These are phyloP conservation scores for Aphidius gifuensis DNA, from an alignment of 1,140 invertebrate species.

Conservation along the genomic window DNA sequence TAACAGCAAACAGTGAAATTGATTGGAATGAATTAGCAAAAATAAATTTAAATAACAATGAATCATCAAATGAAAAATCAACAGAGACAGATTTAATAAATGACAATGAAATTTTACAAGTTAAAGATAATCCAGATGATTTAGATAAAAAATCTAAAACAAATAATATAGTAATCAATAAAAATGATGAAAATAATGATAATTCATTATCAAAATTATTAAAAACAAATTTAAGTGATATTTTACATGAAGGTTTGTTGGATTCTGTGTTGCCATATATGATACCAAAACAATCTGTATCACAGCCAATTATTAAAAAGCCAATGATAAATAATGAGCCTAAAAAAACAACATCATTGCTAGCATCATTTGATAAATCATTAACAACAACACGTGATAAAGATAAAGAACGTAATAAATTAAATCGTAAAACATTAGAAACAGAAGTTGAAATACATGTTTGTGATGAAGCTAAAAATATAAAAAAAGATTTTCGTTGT, in stretches of 20 bases:
- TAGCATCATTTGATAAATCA: conserved; percentile 28
- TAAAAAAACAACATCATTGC: conserved; percentile 51
- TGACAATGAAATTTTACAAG: conserved; percentile 1
- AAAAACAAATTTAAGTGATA: conserved; percentile 59
- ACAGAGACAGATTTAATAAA: conserved; percentile 14
- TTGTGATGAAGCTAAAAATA: conserved; percentile 81
- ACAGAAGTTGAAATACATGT: conserved; percentile 82
- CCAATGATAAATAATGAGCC: conserved; percentile 42
- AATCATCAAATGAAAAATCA: conserved; percentile 26
- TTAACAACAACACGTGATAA: conserved; percentile 30
- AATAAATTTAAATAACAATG: conserved; percentile 41
- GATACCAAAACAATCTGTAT: conserved; percentile 51
- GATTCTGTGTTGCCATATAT: conserved; percentile 75
- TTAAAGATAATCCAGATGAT: background rate
- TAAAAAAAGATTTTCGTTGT: conserved; percentile 85
- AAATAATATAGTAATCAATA: background rate
- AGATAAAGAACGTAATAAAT: conserved; percentile 42
- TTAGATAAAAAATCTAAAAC: conserved; percentile 20
- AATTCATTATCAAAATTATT: conserved; percentile 40
- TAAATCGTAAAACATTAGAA: conserved; percentile 38
- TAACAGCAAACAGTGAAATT: conserved; percentile 57
- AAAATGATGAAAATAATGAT: conserved; percentile 25
- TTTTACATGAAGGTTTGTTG: conserved; percentile 73
- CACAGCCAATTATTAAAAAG: conserved; percentile 60
- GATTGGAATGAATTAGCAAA: conserved; percentile 62